Conservation (phyloP, 2,113 vertebrate species). For the Chaetodon trifascialis region DNA sequence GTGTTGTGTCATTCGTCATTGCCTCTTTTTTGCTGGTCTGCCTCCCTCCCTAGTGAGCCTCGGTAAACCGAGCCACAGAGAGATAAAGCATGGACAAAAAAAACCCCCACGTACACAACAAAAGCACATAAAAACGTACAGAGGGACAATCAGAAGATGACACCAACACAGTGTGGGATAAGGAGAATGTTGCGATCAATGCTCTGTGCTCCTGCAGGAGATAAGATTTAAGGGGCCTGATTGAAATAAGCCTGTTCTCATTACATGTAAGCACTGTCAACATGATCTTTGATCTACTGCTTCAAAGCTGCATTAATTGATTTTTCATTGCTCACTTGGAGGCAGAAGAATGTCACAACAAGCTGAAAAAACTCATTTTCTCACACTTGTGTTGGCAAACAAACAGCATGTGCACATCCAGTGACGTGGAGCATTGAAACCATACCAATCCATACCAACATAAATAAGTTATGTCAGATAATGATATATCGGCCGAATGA, state of each 20-base stretch:
- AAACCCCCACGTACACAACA: not conserved
- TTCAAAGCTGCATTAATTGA: constrained; percentile 3
- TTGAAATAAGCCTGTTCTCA: not conserved
- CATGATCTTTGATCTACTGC: not conserved
- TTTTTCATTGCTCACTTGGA: not conserved
- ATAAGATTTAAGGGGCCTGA: not conserved
- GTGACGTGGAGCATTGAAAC: no score
- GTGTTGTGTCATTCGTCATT: constrained; percentile 69
- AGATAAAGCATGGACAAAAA: constrained; percentile 9
- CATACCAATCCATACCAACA: no score
- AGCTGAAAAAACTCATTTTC: not conserved
- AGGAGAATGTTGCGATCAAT: not conserved
- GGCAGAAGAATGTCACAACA: not conserved
- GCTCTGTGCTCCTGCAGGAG: not conserved
- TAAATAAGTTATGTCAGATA: no score
- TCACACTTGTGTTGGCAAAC: no score
- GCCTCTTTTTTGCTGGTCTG: constrained; percentile 56
- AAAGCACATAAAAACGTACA: not conserved
- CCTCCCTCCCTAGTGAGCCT: constrained; percentile 47
- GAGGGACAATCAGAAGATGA: constrained; percentile 14
- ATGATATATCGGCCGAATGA: not conserved
- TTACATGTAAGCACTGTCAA: not conserved
- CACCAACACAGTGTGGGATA: not conserved
- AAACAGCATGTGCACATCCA: no score
- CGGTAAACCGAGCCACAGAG: constrained; percentile 13